Conservation (phyloP, 2,797 vertebrate genomes). For the Oophaga sylvatica region DNA sequence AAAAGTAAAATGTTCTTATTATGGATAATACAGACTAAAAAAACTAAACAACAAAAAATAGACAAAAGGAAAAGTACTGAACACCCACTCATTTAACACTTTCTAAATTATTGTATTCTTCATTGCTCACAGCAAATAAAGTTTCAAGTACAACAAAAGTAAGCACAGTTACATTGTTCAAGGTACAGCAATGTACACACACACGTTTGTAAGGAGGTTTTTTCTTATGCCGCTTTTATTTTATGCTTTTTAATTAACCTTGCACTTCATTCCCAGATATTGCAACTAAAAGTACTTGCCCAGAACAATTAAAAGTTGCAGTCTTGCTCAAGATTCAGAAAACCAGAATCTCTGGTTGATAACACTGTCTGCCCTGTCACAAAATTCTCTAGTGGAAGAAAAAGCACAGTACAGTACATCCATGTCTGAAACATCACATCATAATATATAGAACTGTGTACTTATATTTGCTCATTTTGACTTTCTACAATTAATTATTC, state of each 20-base stretch:
- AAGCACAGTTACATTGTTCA: neutral
- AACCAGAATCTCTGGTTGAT: neutral
- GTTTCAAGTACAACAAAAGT: neutral
- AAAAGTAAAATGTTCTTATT: neutral
- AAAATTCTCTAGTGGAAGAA: neutral
- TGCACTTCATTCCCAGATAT: neutral
- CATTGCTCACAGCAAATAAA: constrained; percentile 13
- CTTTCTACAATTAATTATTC: no score
- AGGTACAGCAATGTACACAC: neutral
- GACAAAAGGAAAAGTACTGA: neutral
- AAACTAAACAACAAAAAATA: neutral
- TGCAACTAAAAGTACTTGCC: neutral
- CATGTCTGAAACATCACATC: neutral
- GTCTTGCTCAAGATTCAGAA: neutral
- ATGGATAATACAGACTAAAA: neutral
- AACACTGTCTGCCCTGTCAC: neutral
- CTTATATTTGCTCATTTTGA: no score
- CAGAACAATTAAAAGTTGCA: neutral
- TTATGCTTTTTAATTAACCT: neutral
- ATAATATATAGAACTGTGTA: no score
- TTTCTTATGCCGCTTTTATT: neutral
- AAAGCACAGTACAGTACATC: neutral
- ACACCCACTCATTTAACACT: constrained; percentile 3
- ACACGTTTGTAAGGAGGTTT: neutral
- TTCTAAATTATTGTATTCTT: neutral